Conservation (phyloP, 1,140 invertebrate genomes). For the Bombyx mandarina region DNA sequence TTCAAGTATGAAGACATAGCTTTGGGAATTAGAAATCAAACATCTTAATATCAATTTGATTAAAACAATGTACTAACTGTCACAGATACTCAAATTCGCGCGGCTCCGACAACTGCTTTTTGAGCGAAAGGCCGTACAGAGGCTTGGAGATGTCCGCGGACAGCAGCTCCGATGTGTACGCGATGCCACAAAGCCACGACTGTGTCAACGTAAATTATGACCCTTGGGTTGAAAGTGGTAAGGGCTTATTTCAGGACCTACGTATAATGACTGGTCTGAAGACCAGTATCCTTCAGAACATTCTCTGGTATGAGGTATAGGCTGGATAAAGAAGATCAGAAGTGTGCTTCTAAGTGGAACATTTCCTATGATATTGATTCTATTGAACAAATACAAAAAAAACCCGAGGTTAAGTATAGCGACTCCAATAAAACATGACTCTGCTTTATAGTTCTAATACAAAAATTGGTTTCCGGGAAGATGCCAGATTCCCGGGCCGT, state of each 20-base stretch:
- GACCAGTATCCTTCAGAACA: too few relatives aligned
- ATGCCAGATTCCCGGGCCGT: too few relatives aligned
- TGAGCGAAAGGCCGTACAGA: constrained; percentile 77
- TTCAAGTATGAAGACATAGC: not conserved
- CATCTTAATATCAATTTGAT: not conserved
- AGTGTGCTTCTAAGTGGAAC: too few relatives aligned
- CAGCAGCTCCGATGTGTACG: constrained; percentile 85
- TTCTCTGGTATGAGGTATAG: too few relatives aligned
- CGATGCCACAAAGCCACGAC: constrained; percentile 73
- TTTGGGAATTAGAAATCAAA: not conserved
- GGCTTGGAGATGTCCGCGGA: constrained; percentile 81
- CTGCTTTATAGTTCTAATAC: too few relatives aligned
- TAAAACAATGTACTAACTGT: constrained; percentile 1
- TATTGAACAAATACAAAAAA: too few relatives aligned
- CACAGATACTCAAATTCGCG: constrained; percentile 65
- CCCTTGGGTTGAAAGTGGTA: constrained; percentile 60
- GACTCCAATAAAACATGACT: too few relatives aligned
- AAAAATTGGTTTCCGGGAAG: too few relatives aligned
- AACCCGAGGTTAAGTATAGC: too few relatives aligned
- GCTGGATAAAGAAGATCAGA: too few relatives aligned
- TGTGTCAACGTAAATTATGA: constrained; percentile 55
- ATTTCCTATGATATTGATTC: too few relatives aligned
- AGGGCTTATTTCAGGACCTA: constrained; percentile 10
- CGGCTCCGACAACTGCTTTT: constrained; percentile 80
- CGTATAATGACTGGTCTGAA: not conserved